Base-by-base conservation (phyloP, 2,797 vertebrate species). In the Prionace glauca region DNA sequence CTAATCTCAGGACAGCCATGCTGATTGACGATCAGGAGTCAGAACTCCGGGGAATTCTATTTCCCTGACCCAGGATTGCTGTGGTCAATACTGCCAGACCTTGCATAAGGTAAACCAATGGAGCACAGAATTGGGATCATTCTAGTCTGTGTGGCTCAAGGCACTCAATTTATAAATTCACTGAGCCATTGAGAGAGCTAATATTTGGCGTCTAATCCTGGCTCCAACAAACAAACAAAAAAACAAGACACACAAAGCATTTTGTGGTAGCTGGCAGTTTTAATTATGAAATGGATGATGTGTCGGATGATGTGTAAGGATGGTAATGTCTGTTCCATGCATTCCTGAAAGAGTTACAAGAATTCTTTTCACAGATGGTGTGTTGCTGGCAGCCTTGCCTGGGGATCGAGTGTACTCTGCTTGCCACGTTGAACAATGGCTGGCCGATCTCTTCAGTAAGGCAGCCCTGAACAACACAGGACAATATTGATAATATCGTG, bases 301-400 rank as follows among this genome's bases (percentile, higher is more conserved):
- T n/a, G 56, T 20, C 32, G 5, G 56, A 7, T 32, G 60, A 56
- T 62, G 18, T 65, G 56, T 60, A 32, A 1, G 86, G 45, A 45
- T 56, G 56, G 45, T 26, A 4, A 86, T 88, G 41, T 60, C 50
- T 32, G 45, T 88, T 88, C 12, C 50, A 29, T 45, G 22, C 45
- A 50, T 56, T 50, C 11, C 86, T 87, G 24, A 56, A 60, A 90
- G 87, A 62, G 62, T 90, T 60, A n/a, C 56, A 65, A 62, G 87
- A 62, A 90, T 65, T 62, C 87, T 62, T 90, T 90, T 65, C 87
- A 90, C 87, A 90, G 29, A 62, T 84, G 81, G 45, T 90, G 84
- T 50, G 45, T 26, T 87, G 87, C 50, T 62, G 56, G 29, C 56
- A 65, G 29, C 3, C 60, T 65, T 11, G 16, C 0, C 29, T n/a